These are phyloP conservation scores for Chromobotia macracanthus DNA, from an alignment of 2,797 vertebrate genomes.

Conservation along the genomic window DNA sequence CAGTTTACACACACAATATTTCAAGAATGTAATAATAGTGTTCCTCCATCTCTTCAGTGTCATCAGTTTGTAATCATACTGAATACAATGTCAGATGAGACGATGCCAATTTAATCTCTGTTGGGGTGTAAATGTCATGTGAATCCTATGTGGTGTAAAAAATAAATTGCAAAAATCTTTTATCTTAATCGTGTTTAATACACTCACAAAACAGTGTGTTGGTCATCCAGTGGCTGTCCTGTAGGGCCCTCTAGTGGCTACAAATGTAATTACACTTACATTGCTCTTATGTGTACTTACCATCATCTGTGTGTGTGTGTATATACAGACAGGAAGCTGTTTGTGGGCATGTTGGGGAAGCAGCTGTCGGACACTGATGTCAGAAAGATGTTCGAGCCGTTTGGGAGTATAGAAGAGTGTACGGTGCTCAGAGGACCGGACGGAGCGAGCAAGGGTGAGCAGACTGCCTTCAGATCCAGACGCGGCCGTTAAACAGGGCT, in stretches of 20 bases:
- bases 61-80: neutral
- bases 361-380: conserved; percentile 93
- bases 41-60: neutral
- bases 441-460: conserved; percentile 93
- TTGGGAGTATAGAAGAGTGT: conserved; percentile 96
- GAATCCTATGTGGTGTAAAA: neutral
- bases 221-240: neutral
- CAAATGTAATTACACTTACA: neutral
- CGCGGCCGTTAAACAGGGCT: neutral
- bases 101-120: conserved; percentile 1
- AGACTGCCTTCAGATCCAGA: neutral
- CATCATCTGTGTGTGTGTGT: conserved; percentile 46
- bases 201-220: conserved; percentile 10
- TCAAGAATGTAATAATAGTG: too few species aligned
- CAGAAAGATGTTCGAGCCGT: conserved; percentile 93
- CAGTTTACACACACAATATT: too few species aligned
- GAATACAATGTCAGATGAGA: neutral
- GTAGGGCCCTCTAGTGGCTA: conserved; percentile 42
- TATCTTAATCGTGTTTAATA: conserved; percentile 3
- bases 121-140: conserved; percentile 11
- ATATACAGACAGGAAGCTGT: conserved; percentile 95
- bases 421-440: conserved; percentile 93
- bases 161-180: conserved; percentile 6
- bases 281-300: conserved; percentile 46
- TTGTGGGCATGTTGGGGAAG: conserved; percentile 97